These are phyloP conservation scores for Salvelinus sp. DNA, from an alignment of 2,113 vertebrate genomes.

Conservation along the genomic window DNA sequence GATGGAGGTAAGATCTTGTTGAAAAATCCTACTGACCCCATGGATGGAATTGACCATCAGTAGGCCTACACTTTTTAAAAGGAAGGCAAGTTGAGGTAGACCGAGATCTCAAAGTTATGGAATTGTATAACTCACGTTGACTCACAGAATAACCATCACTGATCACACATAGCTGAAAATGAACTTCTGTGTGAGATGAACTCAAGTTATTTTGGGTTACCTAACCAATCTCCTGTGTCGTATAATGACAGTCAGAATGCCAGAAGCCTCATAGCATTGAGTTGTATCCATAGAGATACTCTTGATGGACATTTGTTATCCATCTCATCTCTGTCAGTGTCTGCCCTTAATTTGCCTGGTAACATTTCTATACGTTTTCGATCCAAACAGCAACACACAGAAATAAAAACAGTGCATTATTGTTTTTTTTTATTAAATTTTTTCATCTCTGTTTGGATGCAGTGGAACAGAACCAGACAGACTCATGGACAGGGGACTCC, in stretches of 20 bases:
- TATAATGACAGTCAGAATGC: background rate
- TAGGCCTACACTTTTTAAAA: no score
- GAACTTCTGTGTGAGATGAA: background rate
- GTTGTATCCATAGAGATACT: background rate
- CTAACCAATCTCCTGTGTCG: background rate
- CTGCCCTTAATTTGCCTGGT: slow-evolving; percentile 1
- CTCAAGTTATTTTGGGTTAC: background rate
- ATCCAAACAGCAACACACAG: slow-evolving; percentile 6
- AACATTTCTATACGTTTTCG: slow-evolving; percentile 8
- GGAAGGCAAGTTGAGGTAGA: no score
- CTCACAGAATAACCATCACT: no score
- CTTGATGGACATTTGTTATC: background rate
- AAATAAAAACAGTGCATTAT: slow-evolving; percentile 4
- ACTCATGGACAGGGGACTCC: background rate
- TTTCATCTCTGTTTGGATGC: no score
- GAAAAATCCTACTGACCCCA: background rate
- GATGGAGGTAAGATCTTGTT: background rate
- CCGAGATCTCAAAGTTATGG: no score
- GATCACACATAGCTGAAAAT: no score
- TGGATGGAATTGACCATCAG: background rate
- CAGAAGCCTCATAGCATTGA: background rate
- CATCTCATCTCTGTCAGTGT: background rate
- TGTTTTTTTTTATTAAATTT: no score
- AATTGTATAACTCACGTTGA: no score
- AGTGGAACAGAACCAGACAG: slow-evolving; percentile 10